A percentile compares a stretch with the other conserved stretches of the same genome.
Conservation (phyloP, 1,140 invertebrate species). For the Bursaphelenchus mucronatus region DNA sequence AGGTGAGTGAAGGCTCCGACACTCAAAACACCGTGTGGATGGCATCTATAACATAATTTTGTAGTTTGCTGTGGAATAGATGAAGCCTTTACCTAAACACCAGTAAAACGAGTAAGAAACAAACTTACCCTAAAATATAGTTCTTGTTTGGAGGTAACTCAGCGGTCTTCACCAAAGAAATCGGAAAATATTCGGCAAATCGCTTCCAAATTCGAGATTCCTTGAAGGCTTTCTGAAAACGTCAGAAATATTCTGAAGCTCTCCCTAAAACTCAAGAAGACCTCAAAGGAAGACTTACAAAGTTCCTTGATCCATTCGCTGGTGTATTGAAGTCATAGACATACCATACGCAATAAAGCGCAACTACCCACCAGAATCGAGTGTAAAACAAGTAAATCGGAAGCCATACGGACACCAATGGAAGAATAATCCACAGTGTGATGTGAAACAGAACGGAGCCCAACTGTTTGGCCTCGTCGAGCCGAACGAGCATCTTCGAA, state of each 20-base stretch:
- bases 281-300: constrained; percentile 34
- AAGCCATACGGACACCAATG: constrained; percentile 39
- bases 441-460: constrained; percentile 22
- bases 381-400: constrained; percentile 49
- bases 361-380: constrained; percentile 48
- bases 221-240: constrained; percentile 36
- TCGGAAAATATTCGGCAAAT: constrained; percentile 63
- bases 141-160: constrained; percentile 63
- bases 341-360: constrained; percentile 50
- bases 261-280: neutral
- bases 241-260: constrained; percentile 12
- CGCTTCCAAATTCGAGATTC: constrained; percentile 51
- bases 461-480: too few relatives aligned
- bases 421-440: constrained; percentile 42
- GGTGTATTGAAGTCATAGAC: constrained; percentile 53
- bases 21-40: constrained; percentile 74
- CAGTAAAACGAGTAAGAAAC: constrained; percentile 60
- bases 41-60: constrained; percentile 69
- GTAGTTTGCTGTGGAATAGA: neutral
- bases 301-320: constrained; percentile 43
- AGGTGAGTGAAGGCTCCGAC: constrained; percentile 64
- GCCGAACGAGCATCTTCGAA: too few relatives aligned
- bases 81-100: neutral
- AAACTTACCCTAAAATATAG: constrained; percentile 63
- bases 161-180: constrained; percentile 63